phyloP scores from a whole-genome alignment of 92 coral and sea anemone genomes.

The Montipora capitata region DNA sequence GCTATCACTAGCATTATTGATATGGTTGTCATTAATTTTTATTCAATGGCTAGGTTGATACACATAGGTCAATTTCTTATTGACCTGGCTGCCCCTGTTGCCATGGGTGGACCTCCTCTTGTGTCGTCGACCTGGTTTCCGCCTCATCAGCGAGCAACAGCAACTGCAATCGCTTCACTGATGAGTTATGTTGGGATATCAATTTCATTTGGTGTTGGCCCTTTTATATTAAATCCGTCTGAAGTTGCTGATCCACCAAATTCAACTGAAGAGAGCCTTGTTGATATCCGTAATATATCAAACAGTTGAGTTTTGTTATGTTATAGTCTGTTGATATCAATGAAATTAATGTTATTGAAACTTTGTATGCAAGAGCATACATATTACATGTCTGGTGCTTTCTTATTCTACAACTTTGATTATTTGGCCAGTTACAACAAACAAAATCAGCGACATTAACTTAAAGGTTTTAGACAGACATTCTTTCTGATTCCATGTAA shows the following conservation, averaged over 20 bases:
- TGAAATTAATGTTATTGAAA: neutral
- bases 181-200: slow-evolving; percentile 94
- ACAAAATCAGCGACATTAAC: too few relatives aligned
- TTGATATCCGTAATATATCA: neutral
- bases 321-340: neutral
- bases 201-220: slow-evolving; percentile 91
- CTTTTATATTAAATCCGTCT: slow-evolving; percentile 89
- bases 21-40: neutral
- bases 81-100: slow-evolving; percentile 96
- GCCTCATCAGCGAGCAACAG: slow-evolving; percentile 96
- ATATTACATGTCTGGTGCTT: too few relatives aligned
- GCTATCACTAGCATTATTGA: too few relatives aligned
- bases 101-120: slow-evolving; percentile 97
- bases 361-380: neutral
- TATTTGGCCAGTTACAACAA: too few relatives aligned
- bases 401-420: too few relatives aligned
- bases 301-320: slow-evolving; percentile 5
- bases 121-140: slow-evolving; percentile 99
- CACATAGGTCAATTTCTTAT: slow-evolving; percentile 93
- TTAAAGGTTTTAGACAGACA: too few relatives aligned
- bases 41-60: slow-evolving; percentile 68
- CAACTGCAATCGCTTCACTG: slow-evolving; percentile 95
- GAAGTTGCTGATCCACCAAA: slow-evolving; percentile 55
- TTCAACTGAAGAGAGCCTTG: neutral
- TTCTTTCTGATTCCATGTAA: too few relatives aligned